Base-by-base conservation (phyloP, 1,140 invertebrate genomes). In the Brachionus rubens region DNA sequence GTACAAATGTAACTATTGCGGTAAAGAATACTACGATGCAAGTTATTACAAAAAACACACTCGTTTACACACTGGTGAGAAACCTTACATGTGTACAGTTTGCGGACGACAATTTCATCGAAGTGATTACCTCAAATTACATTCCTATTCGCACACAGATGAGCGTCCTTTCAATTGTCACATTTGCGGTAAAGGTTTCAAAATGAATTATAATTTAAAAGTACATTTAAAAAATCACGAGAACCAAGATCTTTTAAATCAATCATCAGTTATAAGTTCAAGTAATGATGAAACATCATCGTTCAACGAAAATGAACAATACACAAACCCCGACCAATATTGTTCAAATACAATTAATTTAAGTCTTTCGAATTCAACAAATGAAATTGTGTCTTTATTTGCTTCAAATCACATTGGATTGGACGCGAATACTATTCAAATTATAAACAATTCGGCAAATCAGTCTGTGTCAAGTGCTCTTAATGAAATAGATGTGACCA, bases 31-130 rank as follows among this genome's bases (percentile, higher is more conserved):
- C 26, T 72, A 72, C 24, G 68, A 72, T n/a, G 68, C 68, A 5
- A 72, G 68, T n/a, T 72, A 72, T 41, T 72, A 72, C n/a, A 72
- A 72, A 36, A 72, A 72, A 40, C 68, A 72, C 14, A 54, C 50
- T 21, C 0, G 68, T 30, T 28, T 72, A 40, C 68, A 72, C 41
- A 72, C 68, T 19, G 68, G 68, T 26, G 95, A 98, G 81, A 87
- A 96, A 81, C 93, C 94, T 0, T 97, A 97, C 86, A 94, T 94
- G 81, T 99, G 96, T 85, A 92, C 95, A 81, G 97, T 96, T 83
- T 99, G 96, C 85, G 94, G 98, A 81, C 87, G 96, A 86, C 93
- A 91, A 75, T 98, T 98, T 85, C 97, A 94, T 0, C 95, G 98
- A 83, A 86, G 97, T 78, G 95, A 95, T 14, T 95, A 98, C 83